These are phyloP conservation scores for Cacatua alba DNA, from an alignment of 2,113 vertebrate species.

Conservation along the genomic window DNA sequence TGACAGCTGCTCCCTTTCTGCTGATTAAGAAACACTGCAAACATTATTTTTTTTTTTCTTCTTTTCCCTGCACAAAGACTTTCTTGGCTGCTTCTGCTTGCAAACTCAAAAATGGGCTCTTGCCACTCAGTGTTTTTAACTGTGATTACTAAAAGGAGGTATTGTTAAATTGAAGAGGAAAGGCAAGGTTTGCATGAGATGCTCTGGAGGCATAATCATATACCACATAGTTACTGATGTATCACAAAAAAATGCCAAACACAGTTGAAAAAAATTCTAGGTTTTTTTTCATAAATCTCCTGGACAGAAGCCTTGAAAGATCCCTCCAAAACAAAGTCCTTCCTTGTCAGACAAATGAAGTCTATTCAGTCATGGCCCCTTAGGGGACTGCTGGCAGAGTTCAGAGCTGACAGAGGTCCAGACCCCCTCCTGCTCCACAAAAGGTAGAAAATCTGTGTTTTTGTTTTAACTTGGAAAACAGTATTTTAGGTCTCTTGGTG, in stretches of 20 bases:
- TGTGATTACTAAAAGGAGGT: background rate
- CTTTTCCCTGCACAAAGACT: background rate
- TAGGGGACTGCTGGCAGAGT: background rate
- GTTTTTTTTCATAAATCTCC: background rate
- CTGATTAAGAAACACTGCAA: conserved; percentile 36
- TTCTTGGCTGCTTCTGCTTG: background rate
- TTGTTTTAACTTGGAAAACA: background rate
- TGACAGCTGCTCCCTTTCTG: conserved; percentile 42
- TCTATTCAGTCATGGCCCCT: background rate
- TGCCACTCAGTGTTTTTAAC: background rate
- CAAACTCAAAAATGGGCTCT: background rate
- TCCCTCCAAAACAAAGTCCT: background rate
- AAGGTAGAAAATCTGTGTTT: background rate
- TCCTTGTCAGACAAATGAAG: background rate
- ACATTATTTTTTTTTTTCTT: background rate
- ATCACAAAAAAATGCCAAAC: background rate
- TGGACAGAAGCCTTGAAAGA: background rate
- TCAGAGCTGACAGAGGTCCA: background rate
- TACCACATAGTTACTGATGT: background rate
- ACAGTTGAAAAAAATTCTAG: background rate
- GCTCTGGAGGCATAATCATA: background rate
- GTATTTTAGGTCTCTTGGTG: background rate
- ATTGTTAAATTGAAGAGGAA: background rate
- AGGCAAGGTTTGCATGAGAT: background rate
- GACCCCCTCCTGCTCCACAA: background rate